Evolutionary conservation across 2,113 vertebrate genomes (phyloP).

Genomic region (Scartelaos histophorus): DNA sequence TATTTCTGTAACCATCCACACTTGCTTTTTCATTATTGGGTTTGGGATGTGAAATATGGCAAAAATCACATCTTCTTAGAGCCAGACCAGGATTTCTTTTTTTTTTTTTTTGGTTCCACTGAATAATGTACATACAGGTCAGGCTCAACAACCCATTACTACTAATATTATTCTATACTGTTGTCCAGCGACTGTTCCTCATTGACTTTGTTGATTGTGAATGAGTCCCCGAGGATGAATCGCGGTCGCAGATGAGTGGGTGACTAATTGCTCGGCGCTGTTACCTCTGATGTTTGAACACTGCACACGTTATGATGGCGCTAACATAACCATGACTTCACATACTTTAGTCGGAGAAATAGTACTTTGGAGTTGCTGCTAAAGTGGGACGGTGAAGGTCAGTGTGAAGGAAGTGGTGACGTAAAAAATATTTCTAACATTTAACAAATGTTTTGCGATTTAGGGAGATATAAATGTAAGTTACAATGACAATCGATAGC

Average conservation of each 20-base stretch:
- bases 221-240: background rate
- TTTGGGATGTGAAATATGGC: too few species aligned
- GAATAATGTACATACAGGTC: background rate
- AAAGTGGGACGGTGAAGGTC: slow-evolving; percentile 24
- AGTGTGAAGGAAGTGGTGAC: slow-evolving; percentile 12
- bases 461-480: background rate
- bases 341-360: background rate
- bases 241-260: background rate
- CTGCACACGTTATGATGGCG: background rate
- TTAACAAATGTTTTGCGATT: background rate
- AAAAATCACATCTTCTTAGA: too few species aligned
- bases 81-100: too few species aligned
- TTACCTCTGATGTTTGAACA: slow-evolving; percentile 7
- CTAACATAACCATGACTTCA: background rate
- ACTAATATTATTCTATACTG: background rate
- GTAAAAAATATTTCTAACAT: background rate
- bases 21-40: background rate
- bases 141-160: background rate
- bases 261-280: slow-evolving; percentile 1
- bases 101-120: too few species aligned
- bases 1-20: too few species aligned
- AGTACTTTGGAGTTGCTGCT: background rate
- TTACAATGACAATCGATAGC: slow-evolving; percentile 8
- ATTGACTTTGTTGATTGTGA: background rate
- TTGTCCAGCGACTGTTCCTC: background rate